Conservation (phyloP, 2,888 invertebrate genomes). For the Empis stercorea region DNA sequence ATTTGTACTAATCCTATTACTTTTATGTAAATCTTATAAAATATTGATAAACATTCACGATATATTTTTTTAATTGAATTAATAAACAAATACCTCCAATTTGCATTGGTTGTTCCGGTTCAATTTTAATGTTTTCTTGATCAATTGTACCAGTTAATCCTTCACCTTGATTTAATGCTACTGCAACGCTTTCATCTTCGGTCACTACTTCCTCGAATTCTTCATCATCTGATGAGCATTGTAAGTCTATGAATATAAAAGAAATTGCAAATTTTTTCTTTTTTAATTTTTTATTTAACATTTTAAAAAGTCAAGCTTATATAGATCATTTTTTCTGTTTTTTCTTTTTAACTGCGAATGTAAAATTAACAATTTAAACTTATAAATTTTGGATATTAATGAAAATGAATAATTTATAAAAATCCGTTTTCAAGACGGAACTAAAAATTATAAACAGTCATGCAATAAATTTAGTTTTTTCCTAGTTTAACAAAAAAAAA, state of each 20-base stretch:
- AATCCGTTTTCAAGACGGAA: too few species aligned
- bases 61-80: not conserved
- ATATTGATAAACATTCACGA: too few species aligned
- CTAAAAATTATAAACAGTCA: too few species aligned
- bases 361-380: not conserved
- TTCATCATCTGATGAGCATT: conserved; percentile 57
- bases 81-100: not conserved
- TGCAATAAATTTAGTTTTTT: too few species aligned
- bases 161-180: conserved; percentile 35
- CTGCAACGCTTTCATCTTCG: conserved; percentile 41
- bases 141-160: conserved; percentile 7
- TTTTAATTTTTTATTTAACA: too few species aligned
- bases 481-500: too few species aligned
- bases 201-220: conserved; percentile 51
- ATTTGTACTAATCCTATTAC: too few species aligned
- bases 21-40: too few species aligned
- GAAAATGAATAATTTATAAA: too few species aligned
- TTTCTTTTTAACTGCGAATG: not conserved
- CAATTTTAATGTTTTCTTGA: conserved; percentile 10
- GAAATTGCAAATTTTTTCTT: too few species aligned
- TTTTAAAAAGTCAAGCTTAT: not conserved
- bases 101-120: conserved; percentile 8
- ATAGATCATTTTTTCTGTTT: not conserved
- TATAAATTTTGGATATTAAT: not conserved
- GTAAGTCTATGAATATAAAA: conserved; percentile 40